Percentiles rank a stretch among this genome's conserved stretches.
phyloP scores from a whole-genome alignment of 1,140 invertebrate genomes.

The Gyrodactylus bullatarudis region DNA sequence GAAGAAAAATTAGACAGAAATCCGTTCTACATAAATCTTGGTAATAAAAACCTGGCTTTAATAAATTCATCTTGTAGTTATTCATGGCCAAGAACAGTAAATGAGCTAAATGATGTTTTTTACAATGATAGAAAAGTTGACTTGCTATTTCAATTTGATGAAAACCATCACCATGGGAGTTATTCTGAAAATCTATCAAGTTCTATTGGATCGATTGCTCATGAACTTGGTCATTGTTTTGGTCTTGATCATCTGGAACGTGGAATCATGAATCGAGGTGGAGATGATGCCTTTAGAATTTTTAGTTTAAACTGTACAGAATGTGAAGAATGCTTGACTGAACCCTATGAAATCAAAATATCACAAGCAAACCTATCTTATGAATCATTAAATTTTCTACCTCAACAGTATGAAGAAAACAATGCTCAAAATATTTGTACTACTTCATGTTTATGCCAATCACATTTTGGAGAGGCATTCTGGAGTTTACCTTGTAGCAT shows the following conservation, averaged over 20 bases:
- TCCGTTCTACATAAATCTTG: background rate
- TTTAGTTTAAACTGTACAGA: background rate
- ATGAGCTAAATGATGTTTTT: background rate
- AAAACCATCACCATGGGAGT: background rate
- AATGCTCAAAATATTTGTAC: too few species aligned
- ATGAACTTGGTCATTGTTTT: conserved; percentile 4
- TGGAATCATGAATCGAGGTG: conserved; percentile 4
- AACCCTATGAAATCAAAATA: background rate
- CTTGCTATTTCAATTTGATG: background rate
- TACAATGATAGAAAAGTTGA: background rate
- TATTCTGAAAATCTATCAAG: background rate
- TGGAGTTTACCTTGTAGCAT: background rate
- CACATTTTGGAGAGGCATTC: background rate
- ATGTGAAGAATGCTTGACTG: background rate
- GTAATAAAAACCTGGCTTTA: background rate
- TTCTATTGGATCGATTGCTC: background rate
- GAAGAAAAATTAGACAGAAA: background rate
- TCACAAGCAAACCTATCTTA: background rate
- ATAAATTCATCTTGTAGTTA: background rate
- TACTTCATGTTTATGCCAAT: background rate
- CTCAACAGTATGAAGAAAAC: too few species aligned
- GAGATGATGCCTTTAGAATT: background rate
- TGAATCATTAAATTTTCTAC: background rate
- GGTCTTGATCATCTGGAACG: background rate
- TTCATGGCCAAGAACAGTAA: background rate